These are phyloP conservation scores for Hormaphis cornu DNA, from an alignment of 1,140 invertebrate genomes.

Conservation along the genomic window DNA sequence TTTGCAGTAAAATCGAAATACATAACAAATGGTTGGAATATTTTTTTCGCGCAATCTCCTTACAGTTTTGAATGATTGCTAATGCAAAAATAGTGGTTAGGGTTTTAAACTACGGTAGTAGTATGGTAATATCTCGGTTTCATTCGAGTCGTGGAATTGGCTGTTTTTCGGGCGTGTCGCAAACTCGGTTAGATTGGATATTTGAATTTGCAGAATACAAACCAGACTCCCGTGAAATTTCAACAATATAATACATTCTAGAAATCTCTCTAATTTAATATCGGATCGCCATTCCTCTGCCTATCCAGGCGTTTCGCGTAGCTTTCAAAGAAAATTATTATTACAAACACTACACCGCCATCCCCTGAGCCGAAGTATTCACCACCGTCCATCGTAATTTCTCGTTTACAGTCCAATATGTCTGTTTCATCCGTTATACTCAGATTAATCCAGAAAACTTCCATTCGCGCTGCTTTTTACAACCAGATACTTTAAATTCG, in stretches of 20 bases:
- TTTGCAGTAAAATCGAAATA: no score
- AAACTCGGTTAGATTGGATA: background rate
- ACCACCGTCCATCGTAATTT: background rate
- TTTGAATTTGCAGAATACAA: slow-evolving; percentile 10
- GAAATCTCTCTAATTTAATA: slow-evolving; percentile 27
- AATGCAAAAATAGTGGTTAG: no score
- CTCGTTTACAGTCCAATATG: background rate
- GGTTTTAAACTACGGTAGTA: no score
- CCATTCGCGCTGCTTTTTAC: background rate
- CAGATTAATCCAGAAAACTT: no score
- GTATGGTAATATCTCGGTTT: no score
- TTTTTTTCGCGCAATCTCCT: no score
- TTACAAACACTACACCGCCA: slow-evolving; percentile 1
- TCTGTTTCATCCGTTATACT: slow-evolving; percentile 15
- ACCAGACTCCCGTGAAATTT: slow-evolving; percentile 11
- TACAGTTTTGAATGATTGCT: no score
- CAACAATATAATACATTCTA: slow-evolving; percentile 21
- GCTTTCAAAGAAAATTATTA: slow-evolving; percentile 28
- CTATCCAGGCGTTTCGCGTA: background rate
- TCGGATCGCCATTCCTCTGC: slow-evolving; percentile 4
- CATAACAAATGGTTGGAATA: no score
- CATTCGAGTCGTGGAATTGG: no score
- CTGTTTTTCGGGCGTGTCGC: background rate
- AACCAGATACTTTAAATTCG: slow-evolving; percentile 13
- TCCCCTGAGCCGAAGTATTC: no score